Base-by-base conservation (phyloP, 2,888 invertebrate genomes). In the Drosophila borborema region DNA sequence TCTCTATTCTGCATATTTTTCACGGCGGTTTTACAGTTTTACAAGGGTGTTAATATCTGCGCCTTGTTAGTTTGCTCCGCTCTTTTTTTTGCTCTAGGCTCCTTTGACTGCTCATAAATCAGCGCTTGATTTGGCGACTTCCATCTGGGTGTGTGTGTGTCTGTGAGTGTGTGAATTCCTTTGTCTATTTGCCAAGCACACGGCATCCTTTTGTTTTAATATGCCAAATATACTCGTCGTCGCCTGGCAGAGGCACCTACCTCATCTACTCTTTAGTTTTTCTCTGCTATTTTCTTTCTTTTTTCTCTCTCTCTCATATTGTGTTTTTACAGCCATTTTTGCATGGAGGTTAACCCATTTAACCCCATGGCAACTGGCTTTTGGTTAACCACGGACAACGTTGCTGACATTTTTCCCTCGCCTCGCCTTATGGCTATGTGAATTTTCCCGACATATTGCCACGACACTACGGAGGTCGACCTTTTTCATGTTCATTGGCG, bases 91-190 rank as follows among this genome's bases (percentile, higher is more conserved):
- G 12, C 58, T 51, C 76, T 59, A 48, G 68, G 63, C 64, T 82
- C 82, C 85, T 80, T 72, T 80, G 78, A 67, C 62, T 72, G 75
- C 75, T 64, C 81, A 90, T 87, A 87, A 87, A 87, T 87, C 86
- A 90, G 51, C 74, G 88, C 90, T 86, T 87, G 90, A 87, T 89
- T 88, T 85, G 86, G 89, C 81, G 84, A 79, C 87, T 77, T 77
- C 64, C 89, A 86, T 85, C 63, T 65, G 65, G 58, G 64, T 61
- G 65, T 60, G 64, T 61, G 68, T 65, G 65, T 60, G 64, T 61
- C 67, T 65, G 65, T 63, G 51, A 64, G 54, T 72, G 54, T 69
- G 66, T 62, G 70, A 71, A 64, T 80, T 73, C 85, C 64, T 81
- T 82, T 91, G 89, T 86, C 84, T 86, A 80, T 89, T 89, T 86